phyloP scores from a whole-genome alignment of 2,797 vertebrate species.

The Rhinella marina region DNA sequence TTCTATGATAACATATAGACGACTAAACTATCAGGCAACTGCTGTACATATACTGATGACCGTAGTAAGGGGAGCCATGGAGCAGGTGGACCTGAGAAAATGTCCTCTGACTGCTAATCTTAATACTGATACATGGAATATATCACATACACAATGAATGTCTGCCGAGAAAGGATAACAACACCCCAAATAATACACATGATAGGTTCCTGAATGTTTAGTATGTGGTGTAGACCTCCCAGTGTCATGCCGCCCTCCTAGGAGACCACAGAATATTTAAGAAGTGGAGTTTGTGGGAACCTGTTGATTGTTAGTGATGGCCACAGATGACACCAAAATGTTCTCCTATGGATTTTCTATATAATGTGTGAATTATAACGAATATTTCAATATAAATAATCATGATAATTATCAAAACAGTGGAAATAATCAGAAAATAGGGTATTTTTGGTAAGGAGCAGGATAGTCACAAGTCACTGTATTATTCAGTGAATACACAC shows the following conservation, averaged over 20 bases:
- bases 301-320: too few species aligned
- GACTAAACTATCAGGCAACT: too few species aligned
- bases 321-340: neutral
- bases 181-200: neutral
- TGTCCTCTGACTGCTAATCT: neutral
- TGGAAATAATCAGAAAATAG: neutral
- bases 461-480: neutral
- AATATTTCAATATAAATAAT: neutral
- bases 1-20: too few species aligned
- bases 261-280: too few species aligned
- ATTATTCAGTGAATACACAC: constrained; percentile 1
- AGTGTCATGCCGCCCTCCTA: too few species aligned
- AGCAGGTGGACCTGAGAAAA: neutral
- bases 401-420: neutral
- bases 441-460: neutral
- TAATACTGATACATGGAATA: neutral
- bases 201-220: too few species aligned
- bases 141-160: neutral
- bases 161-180: neutral
- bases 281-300: too few species aligned
- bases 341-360: neutral
- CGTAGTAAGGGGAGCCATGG: neutral
- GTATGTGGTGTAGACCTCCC: too few species aligned
- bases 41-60: too few species aligned
- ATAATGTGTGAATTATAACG: neutral